Evolutionary conservation across 2,888 invertebrate species (phyloP), one percentile per base, ranked within the genome.

Genomic region (Leucania comma): DNA sequence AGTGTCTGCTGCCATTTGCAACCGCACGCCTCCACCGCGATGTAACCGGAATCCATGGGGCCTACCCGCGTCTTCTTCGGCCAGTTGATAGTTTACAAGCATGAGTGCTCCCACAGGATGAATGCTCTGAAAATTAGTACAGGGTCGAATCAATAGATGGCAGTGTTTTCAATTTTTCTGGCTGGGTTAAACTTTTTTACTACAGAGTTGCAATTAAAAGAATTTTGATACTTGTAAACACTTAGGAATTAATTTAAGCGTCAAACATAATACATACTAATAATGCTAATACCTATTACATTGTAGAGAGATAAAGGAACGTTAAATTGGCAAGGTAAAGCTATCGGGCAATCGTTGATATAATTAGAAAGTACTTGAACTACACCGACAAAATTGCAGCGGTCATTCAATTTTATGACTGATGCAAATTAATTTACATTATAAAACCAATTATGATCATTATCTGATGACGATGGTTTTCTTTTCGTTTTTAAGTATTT

Each of bases 101-200:
- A 98, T 98, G 81, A 99, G 97, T 22, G 99, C 99, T 77, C 99
- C 99, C 56, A 99, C 97, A 69, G 99, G 99, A 92, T 98, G 98
- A 74, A 97, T 97, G 89, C 98, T 98, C 98, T 98, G 89, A 17
- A 90, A 90, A n/a, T 6, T 12, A 69, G 53, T 75, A 60, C 58
- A 6, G 9, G 24, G 17, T 14, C 8, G 9, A 14, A 8, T 60
- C 8, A 86, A 79, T 70, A 88, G 84, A 83, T 85, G 86, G 82
- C 86, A 32, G 6, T 76, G 48, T 53, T 62, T 8, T n/a, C 14
- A 42, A 22, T 50, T 35, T 66, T n/a, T 3, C 3, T 6, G 4
- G 0, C 0, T 8, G 0, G 12, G 32, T 51, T 10, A 50, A 29
- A 20, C 6, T 22, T 50, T 10, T n/a, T 32, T n/a, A 24, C 4